Evolutionary conservation across 2,888 invertebrate genomes (phyloP), one percentile per base, ranked within the genome.

Genomic region (Eupithecia inturbata): DNA sequence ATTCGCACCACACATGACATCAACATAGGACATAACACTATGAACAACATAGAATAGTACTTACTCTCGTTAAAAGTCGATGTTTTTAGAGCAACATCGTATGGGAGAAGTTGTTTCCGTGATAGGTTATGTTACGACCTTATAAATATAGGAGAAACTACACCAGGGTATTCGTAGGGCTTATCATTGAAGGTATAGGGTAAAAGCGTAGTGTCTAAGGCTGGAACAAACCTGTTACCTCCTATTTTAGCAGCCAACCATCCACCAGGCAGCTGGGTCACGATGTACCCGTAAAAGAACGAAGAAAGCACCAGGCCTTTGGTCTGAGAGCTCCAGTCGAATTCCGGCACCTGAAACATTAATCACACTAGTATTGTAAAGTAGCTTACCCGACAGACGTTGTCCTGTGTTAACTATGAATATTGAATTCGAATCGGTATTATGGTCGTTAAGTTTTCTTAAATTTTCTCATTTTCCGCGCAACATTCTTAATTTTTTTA

Each of bases 271-370:
- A 98, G 92, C 89, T 97, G 98, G 0, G 98, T 98, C 74, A 97
- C 89, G 73, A 98, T 96, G 90, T 98, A 98, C 0, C 98, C 98
- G 85, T 98, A 98, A 94, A 98, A 98, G 91, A 98, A 98, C 0
- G 98, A 97, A 83, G 97, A 97, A 69, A 98, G 91, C 41, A 98
- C 96, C 70, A 97, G 91, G 0, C 98, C 98, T 89, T 97, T 97
- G 57, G 96, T 95, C 85, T 96, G 96, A 0, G 96, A 95, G 82
- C 96, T 96, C 98, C 98, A 98, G 77, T 97, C 96, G 84, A 98
- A 98, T 83, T 97, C 97, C 80, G 95, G 96, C n/a, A 93, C 91
- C 96, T 97, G 19, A 80, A 67, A 72, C 22, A 64, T 33, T 4
- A n/a, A 31, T 57, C 7, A n/a, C 39, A 45, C 45, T 45, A 5